Evolutionary conservation across 2,888 invertebrate species (phyloP), one percentile per base, ranked within the genome.

Genomic region (Eledone cirrhosa): DNA sequence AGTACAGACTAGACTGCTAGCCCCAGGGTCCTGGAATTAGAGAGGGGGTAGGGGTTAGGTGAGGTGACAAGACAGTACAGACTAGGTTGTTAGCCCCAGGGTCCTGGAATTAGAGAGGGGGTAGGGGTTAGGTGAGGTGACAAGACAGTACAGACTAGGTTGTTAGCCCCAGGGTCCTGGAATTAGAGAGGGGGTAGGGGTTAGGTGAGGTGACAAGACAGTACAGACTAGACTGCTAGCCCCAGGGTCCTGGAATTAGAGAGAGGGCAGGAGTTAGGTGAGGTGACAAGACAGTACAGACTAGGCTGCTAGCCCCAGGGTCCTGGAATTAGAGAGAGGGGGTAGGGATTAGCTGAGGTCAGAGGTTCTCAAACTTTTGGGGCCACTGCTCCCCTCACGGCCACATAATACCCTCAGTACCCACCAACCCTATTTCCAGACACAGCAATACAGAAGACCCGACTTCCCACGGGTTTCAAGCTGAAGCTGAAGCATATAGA

Each of bases 61-160:
- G n/a, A n/a, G n/a, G n/a, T n/a, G n/a, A n/a, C n/a, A n/a, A 90
- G n/a, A 90, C 89, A 14, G 86, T 81, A 83, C 90, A 90, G 11
- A 81, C 79, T 27, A 83, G 81, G 24, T 79, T 81, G 29, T 79
- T 80, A 16, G n/a, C 67, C 27, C 67, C 67, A 29, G 19, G 22
- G 63, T 19, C 1, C 19, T 22, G 2, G 11, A 11, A 19, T 8
- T 8, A 1, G 16, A 63, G 8, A 63, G 63, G 63, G 27, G 27
- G 27, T n/a, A n/a, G n/a, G n/a, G n/a, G n/a, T n/a, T n/a, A n/a
- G n/a, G n/a, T n/a, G n/a, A n/a, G n/a, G n/a, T n/a, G n/a, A n/a
- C n/a, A n/a, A 90, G n/a, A 90, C 89, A 14, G 86, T 81, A 83
- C 90, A 90, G 11, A 81, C 79, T 27, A 83, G 81, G 24, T 79